Conservation (phyloP, 2,888 invertebrate species). For the Crossocerus cetratus region DNA sequence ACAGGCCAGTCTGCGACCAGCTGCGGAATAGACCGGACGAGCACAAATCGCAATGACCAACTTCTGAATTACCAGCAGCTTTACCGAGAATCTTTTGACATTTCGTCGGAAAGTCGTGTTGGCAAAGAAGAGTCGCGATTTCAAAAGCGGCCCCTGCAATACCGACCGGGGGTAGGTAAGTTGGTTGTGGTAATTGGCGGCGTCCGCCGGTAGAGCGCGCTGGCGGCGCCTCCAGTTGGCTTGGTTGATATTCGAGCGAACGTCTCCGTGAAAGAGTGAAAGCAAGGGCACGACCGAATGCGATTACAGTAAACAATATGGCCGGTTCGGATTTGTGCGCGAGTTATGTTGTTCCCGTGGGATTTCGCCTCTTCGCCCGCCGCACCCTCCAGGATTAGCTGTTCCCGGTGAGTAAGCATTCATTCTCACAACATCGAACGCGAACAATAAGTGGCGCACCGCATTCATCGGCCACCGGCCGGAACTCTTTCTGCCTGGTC, state of each 20-base stretch:
- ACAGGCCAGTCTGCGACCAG: too few species aligned
- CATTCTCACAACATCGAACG: neutral
- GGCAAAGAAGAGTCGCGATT: too few species aligned
- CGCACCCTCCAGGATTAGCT: slow-evolving; percentile 34
- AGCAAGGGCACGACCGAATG: slow-evolving; percentile 38
- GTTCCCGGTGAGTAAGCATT: slow-evolving; percentile 44
- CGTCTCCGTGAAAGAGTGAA: slow-evolving; percentile 30
- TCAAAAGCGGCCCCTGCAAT: too few species aligned
- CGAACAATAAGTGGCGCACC: neutral
- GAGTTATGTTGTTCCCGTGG: slow-evolving; percentile 68
- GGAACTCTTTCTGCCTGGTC: slow-evolving; percentile 11
- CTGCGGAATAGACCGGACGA: too few species aligned
- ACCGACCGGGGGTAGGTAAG: neutral
- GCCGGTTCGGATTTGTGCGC: slow-evolving; percentile 66
- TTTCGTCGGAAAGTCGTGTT: too few species aligned
- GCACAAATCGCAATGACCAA: too few species aligned
- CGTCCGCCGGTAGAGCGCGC: slow-evolving; percentile 18
- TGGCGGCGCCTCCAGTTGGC: slow-evolving; percentile 8
- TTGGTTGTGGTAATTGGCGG: neutral
- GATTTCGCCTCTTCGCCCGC: slow-evolving; percentile 29
- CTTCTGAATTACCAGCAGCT: too few species aligned
- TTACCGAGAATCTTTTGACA: too few species aligned
- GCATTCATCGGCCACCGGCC: neutral
- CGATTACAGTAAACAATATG: slow-evolving; percentile 69
- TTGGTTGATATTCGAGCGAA: neutral